Conservation (phyloP, 2,888 invertebrate genomes). For the Physocephala rufipes region DNA sequence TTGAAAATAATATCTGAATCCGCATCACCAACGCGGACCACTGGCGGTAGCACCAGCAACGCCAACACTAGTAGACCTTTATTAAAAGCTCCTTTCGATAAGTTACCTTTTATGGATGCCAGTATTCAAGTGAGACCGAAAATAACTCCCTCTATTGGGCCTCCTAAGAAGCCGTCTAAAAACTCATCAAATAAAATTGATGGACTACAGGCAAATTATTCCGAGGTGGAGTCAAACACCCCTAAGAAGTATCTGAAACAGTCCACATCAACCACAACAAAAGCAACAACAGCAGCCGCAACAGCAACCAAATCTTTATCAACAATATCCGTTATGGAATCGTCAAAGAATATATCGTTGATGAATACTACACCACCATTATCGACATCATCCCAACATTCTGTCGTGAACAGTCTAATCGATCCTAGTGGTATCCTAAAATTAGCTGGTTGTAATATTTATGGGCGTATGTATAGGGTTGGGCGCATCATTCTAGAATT, state of each 20-base stretch:
- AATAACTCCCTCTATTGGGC: slow-evolving; percentile 39
- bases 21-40: no score
- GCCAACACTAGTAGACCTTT: slow-evolving; percentile 45
- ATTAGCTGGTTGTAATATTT: slow-evolving; percentile 88
- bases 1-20: no score
- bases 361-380: slow-evolving; percentile 28
- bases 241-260: slow-evolving; percentile 28
- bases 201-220: slow-evolving; percentile 43
- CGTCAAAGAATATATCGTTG: slow-evolving; percentile 36
- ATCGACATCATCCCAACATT: slow-evolving; percentile 23
- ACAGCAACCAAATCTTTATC: slow-evolving; percentile 35
- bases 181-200: slow-evolving; percentile 53
- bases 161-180: slow-evolving; percentile 37
- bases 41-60: slow-evolving; percentile 15
- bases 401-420: slow-evolving; percentile 50
- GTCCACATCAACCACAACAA: slow-evolving; percentile 27
- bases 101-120: slow-evolving; percentile 62
- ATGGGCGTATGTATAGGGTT: slow-evolving; percentile 87
- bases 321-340: slow-evolving; percentile 34
- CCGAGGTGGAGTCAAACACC: background rate
- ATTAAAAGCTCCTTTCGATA: slow-evolving; percentile 62
- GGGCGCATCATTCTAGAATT: slow-evolving; percentile 84
- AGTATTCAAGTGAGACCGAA: slow-evolving; percentile 58
- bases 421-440: slow-evolving; percentile 72
- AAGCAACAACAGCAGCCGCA: slow-evolving; percentile 36